Percentiles rank a stretch among this genome's conserved stretches.
Conservation (phyloP, 2,888 invertebrate genomes). For the Lycia hirtaria region DNA sequence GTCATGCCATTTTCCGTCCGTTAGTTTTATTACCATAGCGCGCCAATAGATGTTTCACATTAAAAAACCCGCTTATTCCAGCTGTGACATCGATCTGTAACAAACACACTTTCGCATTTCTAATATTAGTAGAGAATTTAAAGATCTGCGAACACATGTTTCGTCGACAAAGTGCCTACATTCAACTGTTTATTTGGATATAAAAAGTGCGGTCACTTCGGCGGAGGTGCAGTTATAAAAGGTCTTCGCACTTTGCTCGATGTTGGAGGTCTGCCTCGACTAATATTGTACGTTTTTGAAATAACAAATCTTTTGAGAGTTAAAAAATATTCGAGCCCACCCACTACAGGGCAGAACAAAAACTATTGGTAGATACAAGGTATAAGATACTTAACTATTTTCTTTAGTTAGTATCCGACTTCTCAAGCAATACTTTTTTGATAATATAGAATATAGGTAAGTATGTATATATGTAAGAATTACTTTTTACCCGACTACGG, state of each 20-base stretch:
- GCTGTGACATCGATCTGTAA: too few species aligned
- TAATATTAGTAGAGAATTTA: not conserved
- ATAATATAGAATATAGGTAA: too few species aligned
- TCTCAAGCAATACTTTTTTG: too few species aligned
- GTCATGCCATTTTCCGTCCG: too few species aligned
- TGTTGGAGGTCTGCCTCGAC: conserved; percentile 55
- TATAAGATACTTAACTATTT: too few species aligned
- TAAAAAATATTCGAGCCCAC: conserved; percentile 22
- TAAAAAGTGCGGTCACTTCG: conserved; percentile 66
- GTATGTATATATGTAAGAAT: too few species aligned
- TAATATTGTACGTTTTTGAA: conserved; percentile 11
- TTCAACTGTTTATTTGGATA: conserved; percentile 55
- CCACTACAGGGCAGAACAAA: conserved; percentile 1
- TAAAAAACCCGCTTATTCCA: too few species aligned
- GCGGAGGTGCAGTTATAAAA: conserved; percentile 51
- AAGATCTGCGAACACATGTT: conserved; percentile 38
- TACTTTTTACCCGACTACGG: too few species aligned
- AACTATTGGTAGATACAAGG: not conserved
- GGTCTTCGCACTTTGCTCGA: conserved; percentile 50
- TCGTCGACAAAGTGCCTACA: conserved; percentile 12
- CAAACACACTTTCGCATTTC: too few species aligned
- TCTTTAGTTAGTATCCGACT: too few species aligned
- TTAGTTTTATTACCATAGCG: too few species aligned
- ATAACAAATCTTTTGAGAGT: conserved; percentile 13
- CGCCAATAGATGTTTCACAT: too few species aligned